A percentile compares a stretch with the other conserved stretches of the same genome.
Evolutionary conservation across 2,113 vertebrate genomes (phyloP).

Genomic region (Clarias macrocephalus): DNA sequence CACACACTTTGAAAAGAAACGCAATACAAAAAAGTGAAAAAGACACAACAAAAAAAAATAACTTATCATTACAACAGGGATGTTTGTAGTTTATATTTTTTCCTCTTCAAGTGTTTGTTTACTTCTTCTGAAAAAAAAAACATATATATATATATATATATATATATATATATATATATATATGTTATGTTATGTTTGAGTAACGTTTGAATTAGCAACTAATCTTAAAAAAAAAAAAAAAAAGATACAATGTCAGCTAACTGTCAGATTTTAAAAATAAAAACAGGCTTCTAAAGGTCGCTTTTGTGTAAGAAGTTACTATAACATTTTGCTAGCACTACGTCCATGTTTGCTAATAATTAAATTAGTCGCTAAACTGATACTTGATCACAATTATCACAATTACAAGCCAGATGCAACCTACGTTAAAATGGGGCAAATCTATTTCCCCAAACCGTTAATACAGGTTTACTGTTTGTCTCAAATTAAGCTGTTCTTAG

Average conservation of each 20-base stretch:
- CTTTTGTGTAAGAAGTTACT: background rate
- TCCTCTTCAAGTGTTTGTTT: background rate
- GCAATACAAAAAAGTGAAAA: conserved; percentile 56
- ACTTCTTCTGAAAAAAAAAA: background rate
- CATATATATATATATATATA: too few relatives aligned
- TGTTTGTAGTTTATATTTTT: background rate
- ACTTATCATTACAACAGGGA: background rate
- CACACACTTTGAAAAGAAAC: conserved; percentile 53
- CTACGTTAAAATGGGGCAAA: background rate
- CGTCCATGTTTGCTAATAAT: background rate
- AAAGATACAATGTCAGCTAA: background rate
- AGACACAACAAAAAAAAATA: conserved; percentile 5
- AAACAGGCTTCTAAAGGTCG: background rate
- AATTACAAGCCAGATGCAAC: background rate
- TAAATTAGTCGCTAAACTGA: background rate
- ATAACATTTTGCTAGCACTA: background rate
- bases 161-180: too few relatives aligned
- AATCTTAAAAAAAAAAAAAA: background rate
- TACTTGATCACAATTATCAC: background rate
- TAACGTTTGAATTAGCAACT: too few relatives aligned
- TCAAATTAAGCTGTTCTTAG: background rate
- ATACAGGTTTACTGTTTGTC: background rate
- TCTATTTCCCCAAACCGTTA: background rate
- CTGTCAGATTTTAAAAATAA: too few relatives aligned
- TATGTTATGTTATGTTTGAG: too few relatives aligned